Evolutionary conservation across 2,888 invertebrate species (phyloP).

Genomic region (Chrysolina haemoptera): DNA sequence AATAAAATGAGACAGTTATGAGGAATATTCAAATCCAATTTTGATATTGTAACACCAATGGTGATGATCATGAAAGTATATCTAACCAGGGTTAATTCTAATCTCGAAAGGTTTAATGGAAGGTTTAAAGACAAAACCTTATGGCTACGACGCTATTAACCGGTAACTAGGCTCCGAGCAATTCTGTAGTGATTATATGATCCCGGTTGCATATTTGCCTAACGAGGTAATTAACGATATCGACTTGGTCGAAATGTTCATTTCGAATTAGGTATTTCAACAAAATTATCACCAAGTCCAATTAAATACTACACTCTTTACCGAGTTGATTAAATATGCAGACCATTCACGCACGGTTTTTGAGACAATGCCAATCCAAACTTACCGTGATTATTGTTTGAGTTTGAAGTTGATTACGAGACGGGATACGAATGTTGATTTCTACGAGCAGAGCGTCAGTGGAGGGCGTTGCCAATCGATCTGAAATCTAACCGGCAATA

Average conservation of each 20-base stretch:
- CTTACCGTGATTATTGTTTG: slow-evolving; percentile 28
- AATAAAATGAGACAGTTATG: not conserved
- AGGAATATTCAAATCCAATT: not conserved
- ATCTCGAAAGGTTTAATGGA: slow-evolving; percentile 18
- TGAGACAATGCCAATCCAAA: slow-evolving; percentile 23
- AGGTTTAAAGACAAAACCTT: slow-evolving; percentile 30
- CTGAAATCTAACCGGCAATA: not conserved
- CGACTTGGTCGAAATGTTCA: slow-evolving; percentile 52
- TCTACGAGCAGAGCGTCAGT: not conserved
- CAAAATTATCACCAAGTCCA: slow-evolving; percentile 40
- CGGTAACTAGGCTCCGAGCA: slow-evolving; percentile 44
- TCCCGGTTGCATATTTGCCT: slow-evolving; percentile 58
- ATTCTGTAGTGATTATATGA: slow-evolving; percentile 55
- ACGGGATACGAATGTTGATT: slow-evolving; percentile 14
- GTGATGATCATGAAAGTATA: slow-evolving; percentile 21
- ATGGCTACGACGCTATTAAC: slow-evolving; percentile 37
- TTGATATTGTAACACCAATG: slow-evolving; percentile 13
- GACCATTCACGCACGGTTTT: slow-evolving; percentile 23
- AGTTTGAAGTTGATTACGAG: slow-evolving; percentile 20
- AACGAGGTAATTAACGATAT: slow-evolving; percentile 59
- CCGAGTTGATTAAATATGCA: slow-evolving; percentile 26
- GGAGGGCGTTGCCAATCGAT: not conserved
- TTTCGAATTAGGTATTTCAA: slow-evolving; percentile 42
- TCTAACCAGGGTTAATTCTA: slow-evolving; percentile 11
- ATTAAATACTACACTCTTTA: slow-evolving; percentile 39